Percentiles rank a stretch among this genome's conserved stretches.
Evolutionary conservation across 2,888 invertebrate genomes (phyloP).

Genomic region (Drosophila prolongata): DNA sequence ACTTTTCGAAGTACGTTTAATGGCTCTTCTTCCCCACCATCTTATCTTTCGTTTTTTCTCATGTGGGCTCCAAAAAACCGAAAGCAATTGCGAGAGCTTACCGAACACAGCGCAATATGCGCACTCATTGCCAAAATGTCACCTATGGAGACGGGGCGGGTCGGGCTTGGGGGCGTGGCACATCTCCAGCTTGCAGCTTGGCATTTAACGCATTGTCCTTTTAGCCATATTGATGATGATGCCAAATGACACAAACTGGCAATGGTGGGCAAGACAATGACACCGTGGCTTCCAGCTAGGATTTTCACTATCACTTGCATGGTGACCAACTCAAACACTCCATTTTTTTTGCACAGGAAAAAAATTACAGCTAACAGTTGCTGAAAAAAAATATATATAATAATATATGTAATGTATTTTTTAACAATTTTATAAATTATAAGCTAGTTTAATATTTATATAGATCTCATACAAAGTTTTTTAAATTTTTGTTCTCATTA

Average conservation of each 20-base stretch:
- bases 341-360: background rate
- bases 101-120: conserved; percentile 63
- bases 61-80: conserved; percentile 3
- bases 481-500: too few relatives aligned
- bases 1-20: conserved; percentile 41
- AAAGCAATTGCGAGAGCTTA: conserved; percentile 60
- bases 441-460: too few relatives aligned
- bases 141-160: conserved; percentile 35
- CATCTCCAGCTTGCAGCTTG: conserved; percentile 43
- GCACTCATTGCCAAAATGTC: conserved; percentile 75
- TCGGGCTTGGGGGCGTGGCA: conserved; percentile 3
- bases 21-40: conserved; percentile 38
- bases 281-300: conserved; percentile 76
- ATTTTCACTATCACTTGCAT: conserved; percentile 73
- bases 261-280: conserved; percentile 63
- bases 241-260: conserved; percentile 79
- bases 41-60: background rate
- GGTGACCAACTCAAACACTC: conserved; percentile 18
- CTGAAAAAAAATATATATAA: background rate
- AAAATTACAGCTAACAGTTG: background rate
- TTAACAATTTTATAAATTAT: too few relatives aligned
- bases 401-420: too few relatives aligned
- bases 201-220: conserved; percentile 82
- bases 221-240: conserved; percentile 80
- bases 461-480: too few relatives aligned